Evolutionary conservation across 64 coral and sea anemone species (phyloP).

Genomic region (Hydrozoanthus tunicans): DNA sequence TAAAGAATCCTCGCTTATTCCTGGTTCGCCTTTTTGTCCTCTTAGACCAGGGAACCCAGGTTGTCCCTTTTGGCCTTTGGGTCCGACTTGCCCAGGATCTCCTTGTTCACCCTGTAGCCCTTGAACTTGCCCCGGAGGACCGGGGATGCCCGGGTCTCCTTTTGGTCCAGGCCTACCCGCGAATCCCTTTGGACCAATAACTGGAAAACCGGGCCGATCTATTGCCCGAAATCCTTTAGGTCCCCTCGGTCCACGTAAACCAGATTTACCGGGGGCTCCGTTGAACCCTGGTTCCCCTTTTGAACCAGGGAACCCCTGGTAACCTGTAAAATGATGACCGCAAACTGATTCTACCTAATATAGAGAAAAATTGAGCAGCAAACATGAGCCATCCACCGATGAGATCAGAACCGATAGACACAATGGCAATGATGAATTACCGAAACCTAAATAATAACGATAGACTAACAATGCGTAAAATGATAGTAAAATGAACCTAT

Average conservation of each 20-base stretch:
- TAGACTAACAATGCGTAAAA: no score
- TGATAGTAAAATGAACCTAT: no score
- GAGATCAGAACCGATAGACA: background rate
- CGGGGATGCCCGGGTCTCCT: slow-evolving; percentile 50
- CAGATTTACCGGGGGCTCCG: slow-evolving; percentile 53
- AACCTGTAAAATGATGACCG: slow-evolving; percentile 55
- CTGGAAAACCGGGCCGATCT: slow-evolving; percentile 33
- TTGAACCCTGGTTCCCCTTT: slow-evolving; percentile 51
- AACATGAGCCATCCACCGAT: background rate
- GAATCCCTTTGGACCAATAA: slow-evolving; percentile 65
- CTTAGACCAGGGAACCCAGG: slow-evolving; percentile 73
- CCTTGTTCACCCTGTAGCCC: slow-evolving; percentile 58
- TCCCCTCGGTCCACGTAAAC: slow-evolving; percentile 56
- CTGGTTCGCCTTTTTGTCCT: slow-evolving; percentile 71
- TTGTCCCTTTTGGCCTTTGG: slow-evolving; percentile 54
- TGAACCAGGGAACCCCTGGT: background rate
- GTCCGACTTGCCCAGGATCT: slow-evolving; percentile 43
- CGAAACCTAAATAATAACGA: no score
- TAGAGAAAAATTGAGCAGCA: background rate
- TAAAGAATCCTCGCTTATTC: slow-evolving; percentile 29
- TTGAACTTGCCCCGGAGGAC: slow-evolving; percentile 23
- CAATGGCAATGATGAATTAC: background rate
- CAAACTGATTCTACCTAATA: slow-evolving; percentile 73
- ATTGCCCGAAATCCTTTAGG: slow-evolving; percentile 52
- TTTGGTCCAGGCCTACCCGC: slow-evolving; percentile 37